A percentile compares a stretch with the other conserved stretches of the same genome.
These are phyloP conservation scores for Zeuzera pyrina DNA, from an alignment of 2,888 invertebrate species.

Conservation along the genomic window DNA sequence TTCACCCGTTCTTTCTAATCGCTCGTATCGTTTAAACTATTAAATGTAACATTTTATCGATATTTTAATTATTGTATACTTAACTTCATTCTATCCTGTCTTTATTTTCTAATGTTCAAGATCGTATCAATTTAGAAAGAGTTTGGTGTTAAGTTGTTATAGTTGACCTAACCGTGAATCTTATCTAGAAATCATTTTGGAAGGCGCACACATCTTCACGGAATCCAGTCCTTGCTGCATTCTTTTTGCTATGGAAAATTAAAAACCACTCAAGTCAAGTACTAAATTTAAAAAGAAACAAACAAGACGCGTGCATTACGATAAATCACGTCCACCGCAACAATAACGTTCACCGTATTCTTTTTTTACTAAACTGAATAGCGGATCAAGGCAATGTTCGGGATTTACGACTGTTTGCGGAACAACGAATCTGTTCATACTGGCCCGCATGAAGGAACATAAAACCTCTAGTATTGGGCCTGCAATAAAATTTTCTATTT, in stretches of 20 bases:
- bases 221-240: not conserved
- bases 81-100: too few species aligned
- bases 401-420: conserved; percentile 56
- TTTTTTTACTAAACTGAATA: conserved; percentile 24
- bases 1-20: too few species aligned
- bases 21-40: too few species aligned
- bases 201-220: not conserved
- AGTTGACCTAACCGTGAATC: too few species aligned
- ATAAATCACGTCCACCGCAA: conserved; percentile 42
- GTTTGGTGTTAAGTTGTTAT: too few species aligned
- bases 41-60: too few species aligned
- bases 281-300: conserved; percentile 10
- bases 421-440: conserved; percentile 43
- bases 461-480: conserved; percentile 40
- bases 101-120: too few species aligned
- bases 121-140: too few species aligned
- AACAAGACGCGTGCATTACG: conserved; percentile 38
- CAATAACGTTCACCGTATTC: conserved; percentile 25
- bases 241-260: not conserved
- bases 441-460: conserved; percentile 33
- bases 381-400: conserved; percentile 43
- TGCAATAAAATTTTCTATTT: conserved; percentile 42
- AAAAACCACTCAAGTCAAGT: too few species aligned
- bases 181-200: too few species aligned
- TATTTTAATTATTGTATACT: too few species aligned